phyloP scores from a whole-genome alignment of 2,888 invertebrate species.

The Hyposoter dolosus region DNA sequence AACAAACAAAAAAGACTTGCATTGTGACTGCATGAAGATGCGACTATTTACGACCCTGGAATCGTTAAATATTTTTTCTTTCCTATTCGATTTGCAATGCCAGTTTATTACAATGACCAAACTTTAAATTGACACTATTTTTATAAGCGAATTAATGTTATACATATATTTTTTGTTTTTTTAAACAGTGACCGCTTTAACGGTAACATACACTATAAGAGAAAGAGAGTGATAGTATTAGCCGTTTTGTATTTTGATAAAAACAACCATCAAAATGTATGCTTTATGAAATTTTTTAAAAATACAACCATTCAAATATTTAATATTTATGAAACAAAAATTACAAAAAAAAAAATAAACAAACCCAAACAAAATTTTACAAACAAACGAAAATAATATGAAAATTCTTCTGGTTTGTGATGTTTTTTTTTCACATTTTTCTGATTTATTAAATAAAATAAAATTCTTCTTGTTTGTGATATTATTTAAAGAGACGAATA shows the following conservation, averaged over 20 bases:
- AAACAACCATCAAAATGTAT: conserved; percentile 41
- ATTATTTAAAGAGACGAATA: conserved; percentile 31
- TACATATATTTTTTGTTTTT: conserved; percentile 27
- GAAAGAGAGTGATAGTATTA: conserved; percentile 44
- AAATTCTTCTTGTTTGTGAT: no score
- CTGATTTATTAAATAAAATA: no score
- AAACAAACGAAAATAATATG: no score
- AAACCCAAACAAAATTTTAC: no score
- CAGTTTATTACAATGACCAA: neutral
- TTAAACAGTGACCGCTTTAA: neutral
- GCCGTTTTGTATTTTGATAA: conserved; percentile 57
- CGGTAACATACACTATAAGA: conserved; percentile 11
- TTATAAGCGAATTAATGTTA: conserved; percentile 49
- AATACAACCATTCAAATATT: conserved; percentile 28
- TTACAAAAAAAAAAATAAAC: no score
- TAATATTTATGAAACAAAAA: no score
- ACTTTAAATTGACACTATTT: neutral
- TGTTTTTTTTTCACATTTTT: no score
- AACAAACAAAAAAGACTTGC: neutral
- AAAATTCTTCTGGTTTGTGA: no score
- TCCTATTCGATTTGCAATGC: neutral
- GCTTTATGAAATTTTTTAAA: conserved; percentile 60
- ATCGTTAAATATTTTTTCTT: neutral
- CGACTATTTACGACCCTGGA: neutral
- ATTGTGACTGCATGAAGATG: neutral